Evolutionary conservation across 92 coral and sea anemone species (phyloP).

Genomic region (Palythoa caribaeorum): DNA sequence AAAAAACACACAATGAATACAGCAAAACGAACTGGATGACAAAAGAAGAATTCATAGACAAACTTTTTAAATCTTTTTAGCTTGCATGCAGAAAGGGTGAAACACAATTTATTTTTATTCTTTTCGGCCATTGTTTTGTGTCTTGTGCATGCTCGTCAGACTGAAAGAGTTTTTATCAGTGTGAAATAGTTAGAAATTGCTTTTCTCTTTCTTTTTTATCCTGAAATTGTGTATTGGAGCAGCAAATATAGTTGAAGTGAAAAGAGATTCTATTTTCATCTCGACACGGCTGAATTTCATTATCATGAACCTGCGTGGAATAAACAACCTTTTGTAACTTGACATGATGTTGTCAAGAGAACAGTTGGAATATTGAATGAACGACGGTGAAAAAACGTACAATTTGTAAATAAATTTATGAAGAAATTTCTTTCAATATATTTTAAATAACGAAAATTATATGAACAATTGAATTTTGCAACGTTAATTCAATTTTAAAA

Average conservation of each 20-base stretch:
- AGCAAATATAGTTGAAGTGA: no score
- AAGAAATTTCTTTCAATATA: neutral
- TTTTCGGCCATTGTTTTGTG: no score
- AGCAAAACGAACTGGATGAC: conserved; percentile 69
- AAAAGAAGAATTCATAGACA: conserved; percentile 72
- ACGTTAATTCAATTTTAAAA: neutral
- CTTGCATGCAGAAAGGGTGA: neutral
- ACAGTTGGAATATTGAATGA: neutral
- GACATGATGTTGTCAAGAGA: neutral
- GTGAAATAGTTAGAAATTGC: no score
- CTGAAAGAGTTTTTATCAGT: no score
- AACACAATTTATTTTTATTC: neutral
- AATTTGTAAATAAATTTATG: no score
- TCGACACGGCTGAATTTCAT: neutral
- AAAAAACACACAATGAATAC: neutral
- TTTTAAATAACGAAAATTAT: neutral
- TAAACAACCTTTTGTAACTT: neutral
- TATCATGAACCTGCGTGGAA: neutral
- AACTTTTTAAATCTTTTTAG: conserved; percentile 59
- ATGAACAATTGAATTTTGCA: neutral
- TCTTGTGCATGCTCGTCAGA: no score
- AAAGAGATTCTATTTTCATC: neutral
- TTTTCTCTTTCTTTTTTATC: no score
- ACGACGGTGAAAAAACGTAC: neutral
- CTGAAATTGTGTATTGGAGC: no score